Conservation (phyloP, 2,888 invertebrate genomes). For the Petrolisthes cinctipes region DNA sequence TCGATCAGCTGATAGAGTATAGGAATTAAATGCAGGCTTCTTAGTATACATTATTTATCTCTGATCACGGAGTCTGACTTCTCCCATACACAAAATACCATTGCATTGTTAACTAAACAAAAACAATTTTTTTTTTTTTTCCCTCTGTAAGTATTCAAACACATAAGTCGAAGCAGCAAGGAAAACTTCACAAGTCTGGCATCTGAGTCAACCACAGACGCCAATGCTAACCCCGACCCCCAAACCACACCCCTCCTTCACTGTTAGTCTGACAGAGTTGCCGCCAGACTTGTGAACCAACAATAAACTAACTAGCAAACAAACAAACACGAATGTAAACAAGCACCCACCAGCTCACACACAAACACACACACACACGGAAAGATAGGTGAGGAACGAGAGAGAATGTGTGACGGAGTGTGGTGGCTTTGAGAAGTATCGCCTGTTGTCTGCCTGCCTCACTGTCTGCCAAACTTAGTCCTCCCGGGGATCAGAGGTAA, state of each 20-base stretch:
- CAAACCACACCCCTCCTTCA: background rate
- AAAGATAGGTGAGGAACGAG: background rate
- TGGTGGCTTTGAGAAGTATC: too few relatives aligned
- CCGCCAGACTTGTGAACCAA: background rate
- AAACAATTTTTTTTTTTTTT: too few relatives aligned
- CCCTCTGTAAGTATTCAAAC: background rate
- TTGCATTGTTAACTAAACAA: too few relatives aligned
- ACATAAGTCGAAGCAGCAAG: background rate
- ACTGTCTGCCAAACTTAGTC: background rate
- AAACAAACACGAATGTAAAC: background rate
- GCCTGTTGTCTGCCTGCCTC: background rate
- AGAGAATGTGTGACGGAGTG: too few relatives aligned
- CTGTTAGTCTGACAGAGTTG: background rate
- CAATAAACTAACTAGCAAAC: background rate
- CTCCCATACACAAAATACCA: too few relatives aligned
- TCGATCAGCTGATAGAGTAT: too few relatives aligned
- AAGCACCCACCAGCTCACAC: background rate
- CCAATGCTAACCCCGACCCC: background rate
- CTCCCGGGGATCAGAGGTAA: background rate
- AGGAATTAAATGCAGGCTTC: too few relatives aligned
- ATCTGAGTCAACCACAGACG: background rate
- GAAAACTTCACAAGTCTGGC: too few relatives aligned
- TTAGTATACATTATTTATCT: too few relatives aligned
- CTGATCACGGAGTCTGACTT: too few relatives aligned
- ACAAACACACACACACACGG: constrained; percentile 11